A percentile compares a stretch with the other conserved stretches of the same genome.
Conservation (phyloP, 2,797 vertebrate genomes). For the Sphenopsis melanotis region DNA sequence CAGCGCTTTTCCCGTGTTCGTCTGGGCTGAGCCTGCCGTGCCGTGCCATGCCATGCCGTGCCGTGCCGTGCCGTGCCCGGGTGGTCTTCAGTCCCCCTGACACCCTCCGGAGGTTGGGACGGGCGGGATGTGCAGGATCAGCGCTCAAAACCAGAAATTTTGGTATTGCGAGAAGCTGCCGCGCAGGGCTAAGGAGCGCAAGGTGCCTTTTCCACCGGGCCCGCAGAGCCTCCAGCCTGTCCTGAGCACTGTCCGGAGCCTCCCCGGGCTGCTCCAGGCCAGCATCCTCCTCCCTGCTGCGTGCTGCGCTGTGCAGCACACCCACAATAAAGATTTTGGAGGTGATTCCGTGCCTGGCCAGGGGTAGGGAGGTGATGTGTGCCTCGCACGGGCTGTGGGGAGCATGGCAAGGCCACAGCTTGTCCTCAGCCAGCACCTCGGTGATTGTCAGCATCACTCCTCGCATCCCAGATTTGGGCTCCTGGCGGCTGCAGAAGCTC, state of each 20-base stretch:
- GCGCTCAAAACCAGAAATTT: no score
- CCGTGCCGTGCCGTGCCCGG: neutral
- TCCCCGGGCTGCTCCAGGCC: neutral
- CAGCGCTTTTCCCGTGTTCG: neutral
- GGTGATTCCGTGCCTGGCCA: neutral
- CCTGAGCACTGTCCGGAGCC: neutral
- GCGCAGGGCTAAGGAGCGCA: neutral
- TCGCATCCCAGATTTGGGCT: neutral
- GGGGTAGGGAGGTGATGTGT: accelerated
- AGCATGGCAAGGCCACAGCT: accelerated
- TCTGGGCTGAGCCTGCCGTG: neutral
- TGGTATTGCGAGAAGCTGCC: neutral
- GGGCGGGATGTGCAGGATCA: neutral
- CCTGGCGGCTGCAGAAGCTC: neutral
- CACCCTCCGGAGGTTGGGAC: accelerated
- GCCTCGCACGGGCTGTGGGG: neutral
- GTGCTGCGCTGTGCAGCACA: accelerated
- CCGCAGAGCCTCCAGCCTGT: accelerated
- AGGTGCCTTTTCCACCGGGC: accelerated
- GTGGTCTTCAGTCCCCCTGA: neutral
- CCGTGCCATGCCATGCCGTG: neutral
- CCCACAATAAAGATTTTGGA: accelerated
- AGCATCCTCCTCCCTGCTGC: neutral
- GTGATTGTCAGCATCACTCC: no score
- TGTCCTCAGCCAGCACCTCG: accelerated